Base-by-base conservation (phyloP, 1,140 invertebrate species). In the Reticulitermes speratus region DNA sequence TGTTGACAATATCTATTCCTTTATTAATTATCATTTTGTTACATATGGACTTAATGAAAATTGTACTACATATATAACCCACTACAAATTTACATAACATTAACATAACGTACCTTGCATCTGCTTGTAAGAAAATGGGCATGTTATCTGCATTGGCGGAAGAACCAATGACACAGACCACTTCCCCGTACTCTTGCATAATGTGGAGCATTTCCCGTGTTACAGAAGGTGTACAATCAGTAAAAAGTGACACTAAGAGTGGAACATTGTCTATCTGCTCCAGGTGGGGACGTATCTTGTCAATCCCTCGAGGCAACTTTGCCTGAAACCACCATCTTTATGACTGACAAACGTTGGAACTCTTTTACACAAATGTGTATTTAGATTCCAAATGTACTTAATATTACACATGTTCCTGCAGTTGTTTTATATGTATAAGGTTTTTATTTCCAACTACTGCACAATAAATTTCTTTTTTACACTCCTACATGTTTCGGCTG, bases 191-290 rank as follows among this genome's bases (percentile, higher is more conserved):
- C 87, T 98, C 97, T 91, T 99, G 97, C 97, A 99, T 98, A 84
- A 99, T 99, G 87, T 95, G 94, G 87, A 99, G 93, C 98, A 99
- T 99, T 90, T 97, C 96, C 30, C 94, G 92, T 0, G 97, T 98
- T 0, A 96, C 97, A 89, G 95, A 92, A 19, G 97, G 94, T 12
- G 96, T 98, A 91, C 98, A 99, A 91, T 99, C 98, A 5, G 98
- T 99, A 90, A 99, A 99, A 1, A 99, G 92, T 0, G 98, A 99
- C 3, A 99, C 98, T 81, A 99, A 93, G 21, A 99, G 91, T 2
- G 98, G 98, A 59, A 99, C 98, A 92, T 99, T 99, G 90, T 99
- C 98, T 88, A 99, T 97, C 88, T 96, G 93, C 90, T 98, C 96
- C 86, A 99, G 94, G 91, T 99, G 98, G 0, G 98, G 98, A 44